Evolutionary conservation across 2,888 invertebrate species (phyloP).

Genomic region (Latrodectus elegans): DNA sequence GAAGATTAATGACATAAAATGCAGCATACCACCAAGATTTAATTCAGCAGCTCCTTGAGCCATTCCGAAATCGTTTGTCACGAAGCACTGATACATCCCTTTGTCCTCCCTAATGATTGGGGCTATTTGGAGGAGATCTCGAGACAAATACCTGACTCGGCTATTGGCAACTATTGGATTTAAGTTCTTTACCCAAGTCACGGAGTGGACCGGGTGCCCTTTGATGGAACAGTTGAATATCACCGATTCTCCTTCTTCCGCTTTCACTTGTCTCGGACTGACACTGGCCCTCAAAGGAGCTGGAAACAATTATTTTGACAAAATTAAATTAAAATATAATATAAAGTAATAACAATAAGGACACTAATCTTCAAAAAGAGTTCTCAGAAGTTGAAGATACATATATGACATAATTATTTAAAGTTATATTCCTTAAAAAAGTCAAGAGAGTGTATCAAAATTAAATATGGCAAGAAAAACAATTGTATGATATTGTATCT

Average conservation of each 20-base stretch:
- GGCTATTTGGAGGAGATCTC: constrained; percentile 67
- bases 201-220: constrained; percentile 65
- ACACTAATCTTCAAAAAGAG: too few species aligned
- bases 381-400: too few species aligned
- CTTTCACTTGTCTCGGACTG: constrained; percentile 55
- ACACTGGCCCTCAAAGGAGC: constrained; percentile 57
- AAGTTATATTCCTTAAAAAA: too few species aligned
- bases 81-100: constrained; percentile 70
- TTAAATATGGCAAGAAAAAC: too few species aligned
- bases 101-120: constrained; percentile 70
- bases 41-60: constrained; percentile 65
- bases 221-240: constrained; percentile 64
- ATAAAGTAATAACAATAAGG: not conserved
- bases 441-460: too few species aligned
- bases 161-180: constrained; percentile 61
- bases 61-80: constrained; percentile 61
- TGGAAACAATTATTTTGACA: not conserved
- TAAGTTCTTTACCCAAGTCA: constrained; percentile 67
- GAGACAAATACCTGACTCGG: constrained; percentile 58
- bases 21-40: constrained; percentile 61
- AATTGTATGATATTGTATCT: too few species aligned
- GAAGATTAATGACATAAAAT: too few species aligned
- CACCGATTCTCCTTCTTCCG: constrained; percentile 68
- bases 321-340: not conserved
- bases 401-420: too few species aligned